Evolutionary conservation across 2,113 vertebrate species (phyloP), one percentile per base, ranked within the genome.

Genomic region (Potamarius usumacintae): DNA sequence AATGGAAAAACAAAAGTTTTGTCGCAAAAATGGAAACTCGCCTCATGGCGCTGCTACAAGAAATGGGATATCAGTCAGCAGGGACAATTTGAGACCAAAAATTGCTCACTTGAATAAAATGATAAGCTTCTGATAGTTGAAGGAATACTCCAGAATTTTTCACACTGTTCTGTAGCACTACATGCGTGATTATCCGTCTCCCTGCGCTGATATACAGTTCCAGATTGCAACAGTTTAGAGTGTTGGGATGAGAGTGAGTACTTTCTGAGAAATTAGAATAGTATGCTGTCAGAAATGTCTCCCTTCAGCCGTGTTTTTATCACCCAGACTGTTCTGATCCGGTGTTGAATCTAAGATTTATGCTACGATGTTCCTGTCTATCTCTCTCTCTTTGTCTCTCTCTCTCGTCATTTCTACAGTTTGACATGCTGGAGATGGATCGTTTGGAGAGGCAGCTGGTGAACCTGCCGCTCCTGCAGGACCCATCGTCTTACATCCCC

Each of bases 391-490:
- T 55, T 0, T 25, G 0, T n/a, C 2, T 17, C 1, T 22, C 2
- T 62, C 0, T 42, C 30, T 42, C 30, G 84, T 18, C 83, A 22
- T 78, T 82, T 79, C 6, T 88, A 7, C 88, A 99, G 98, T 99
- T 99, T 90, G 98, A 99, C 94, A 96, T 99, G 96, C 88, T 99
- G 87, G 98, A 99, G 91, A 99, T 99, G 98, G 98, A 99, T 88
- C 97, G 98, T 25, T 92, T 99, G 91, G 98, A 99, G 90, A 94
- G 98, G 77, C 95, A 97, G 0, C 94, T 99, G 53, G 98, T 99
- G 50, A 97, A 97, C 86, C 95, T 99, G 22, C 98, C 98, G 0
- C 95, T 99, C 89, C 96, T 99, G 25, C 96, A 96, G 90, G 97
- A 99, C 90, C 94, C 98, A 0, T 96, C 97, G 0, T 97, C 97